Conservation (phyloP, 2,113 vertebrate species). For the Chaetura pelagica region DNA sequence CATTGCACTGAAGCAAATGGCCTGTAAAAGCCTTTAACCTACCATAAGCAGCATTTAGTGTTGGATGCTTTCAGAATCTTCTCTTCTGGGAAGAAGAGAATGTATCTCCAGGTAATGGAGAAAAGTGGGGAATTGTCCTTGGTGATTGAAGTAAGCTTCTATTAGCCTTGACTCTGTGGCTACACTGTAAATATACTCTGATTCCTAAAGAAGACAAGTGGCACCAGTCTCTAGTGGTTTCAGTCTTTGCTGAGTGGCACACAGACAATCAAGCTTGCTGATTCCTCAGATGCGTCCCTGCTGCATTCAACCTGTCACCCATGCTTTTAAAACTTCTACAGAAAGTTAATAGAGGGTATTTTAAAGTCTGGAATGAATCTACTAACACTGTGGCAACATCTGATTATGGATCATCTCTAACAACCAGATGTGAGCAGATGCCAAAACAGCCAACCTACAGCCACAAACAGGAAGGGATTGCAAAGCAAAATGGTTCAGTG, state of each 20-base stretch:
- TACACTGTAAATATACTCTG: not conserved
- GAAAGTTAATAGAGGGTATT: not conserved
- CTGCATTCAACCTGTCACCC: not conserved
- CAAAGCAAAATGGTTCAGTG: accelerated
- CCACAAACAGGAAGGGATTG: not conserved
- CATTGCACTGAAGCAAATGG: slow-evolving; percentile 32
- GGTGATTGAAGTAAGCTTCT: slow-evolving; percentile 25
- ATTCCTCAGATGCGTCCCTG: not conserved
- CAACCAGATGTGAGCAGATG: not conserved
- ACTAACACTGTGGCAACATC: not conserved
- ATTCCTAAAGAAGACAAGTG: not conserved
- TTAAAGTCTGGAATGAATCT: not conserved
- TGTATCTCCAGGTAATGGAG: slow-evolving; percentile 53
- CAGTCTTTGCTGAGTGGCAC: not conserved
- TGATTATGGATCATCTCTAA: not conserved
- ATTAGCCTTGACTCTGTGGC: not conserved
- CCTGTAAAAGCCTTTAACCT: slow-evolving; percentile 65
- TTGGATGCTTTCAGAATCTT: slow-evolving; percentile 53
- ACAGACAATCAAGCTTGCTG: accelerated
- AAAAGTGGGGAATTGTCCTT: slow-evolving; percentile 27
- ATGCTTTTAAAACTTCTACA: not conserved
- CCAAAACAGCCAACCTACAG: not conserved
- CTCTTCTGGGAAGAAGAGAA: slow-evolving; percentile 61
- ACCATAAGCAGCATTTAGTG: slow-evolving; percentile 56
- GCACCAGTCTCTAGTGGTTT: not conserved